Conservation (phyloP, 2,113 vertebrate species). For the Epinephelus fuscoguttatus region DNA sequence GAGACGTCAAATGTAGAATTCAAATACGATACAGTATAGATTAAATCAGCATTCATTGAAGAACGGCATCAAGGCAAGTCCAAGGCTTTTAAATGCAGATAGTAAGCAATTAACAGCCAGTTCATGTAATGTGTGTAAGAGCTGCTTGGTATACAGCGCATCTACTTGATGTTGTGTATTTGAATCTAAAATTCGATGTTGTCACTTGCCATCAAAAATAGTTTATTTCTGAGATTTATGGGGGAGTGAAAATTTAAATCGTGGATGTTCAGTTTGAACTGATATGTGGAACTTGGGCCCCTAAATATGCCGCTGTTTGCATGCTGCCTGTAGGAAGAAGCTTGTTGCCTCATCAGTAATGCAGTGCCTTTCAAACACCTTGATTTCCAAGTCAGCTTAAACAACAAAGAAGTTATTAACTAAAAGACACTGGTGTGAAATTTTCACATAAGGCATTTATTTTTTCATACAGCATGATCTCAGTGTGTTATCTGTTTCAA, state of each 20-base stretch:
- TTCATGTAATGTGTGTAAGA: not conserved
- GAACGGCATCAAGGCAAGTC: not conserved
- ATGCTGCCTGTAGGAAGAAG: not conserved
- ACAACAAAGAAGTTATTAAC: not conserved
- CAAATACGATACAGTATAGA: conserved; percentile 23
- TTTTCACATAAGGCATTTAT: too few species aligned
- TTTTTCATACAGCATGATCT: too few species aligned
- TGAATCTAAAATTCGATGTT: conserved; percentile 4
- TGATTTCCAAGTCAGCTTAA: not conserved
- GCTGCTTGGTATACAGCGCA: not conserved
- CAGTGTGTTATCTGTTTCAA: too few species aligned
- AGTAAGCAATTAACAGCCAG: conserved; percentile 12
- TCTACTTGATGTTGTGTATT: conserved; percentile 27
- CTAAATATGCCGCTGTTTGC: not conserved
- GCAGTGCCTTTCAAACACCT: not conserved
- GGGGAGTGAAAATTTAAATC: not conserved
- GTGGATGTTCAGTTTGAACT: not conserved
- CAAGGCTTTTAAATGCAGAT: conserved; percentile 16
- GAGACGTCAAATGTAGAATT: conserved; percentile 21
- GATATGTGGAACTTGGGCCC: not conserved
- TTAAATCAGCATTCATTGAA: not conserved
- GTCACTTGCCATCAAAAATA: not conserved
- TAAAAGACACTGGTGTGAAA: too few species aligned
- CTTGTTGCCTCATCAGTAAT: not conserved
- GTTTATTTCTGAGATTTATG: not conserved